Conservation (phyloP, 2,113 vertebrate species). For the Trinectes maculatus region DNA sequence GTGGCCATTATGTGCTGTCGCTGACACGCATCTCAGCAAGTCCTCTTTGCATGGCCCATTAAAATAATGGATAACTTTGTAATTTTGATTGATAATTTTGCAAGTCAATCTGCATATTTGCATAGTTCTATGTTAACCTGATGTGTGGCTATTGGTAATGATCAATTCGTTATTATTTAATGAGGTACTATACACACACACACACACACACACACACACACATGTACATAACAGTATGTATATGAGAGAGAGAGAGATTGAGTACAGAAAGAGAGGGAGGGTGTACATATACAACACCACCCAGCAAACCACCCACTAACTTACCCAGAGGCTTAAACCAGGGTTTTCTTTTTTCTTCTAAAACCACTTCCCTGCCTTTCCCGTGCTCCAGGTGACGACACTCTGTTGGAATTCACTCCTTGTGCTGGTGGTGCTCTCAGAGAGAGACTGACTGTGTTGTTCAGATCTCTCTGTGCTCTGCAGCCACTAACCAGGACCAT, state of each 20-base stretch:
- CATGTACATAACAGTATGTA: not conserved
- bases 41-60: too few relatives aligned
- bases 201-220: not conserved
- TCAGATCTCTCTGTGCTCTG: slow-evolving; percentile 69
- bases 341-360: slow-evolving; percentile 69
- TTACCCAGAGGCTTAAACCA: slow-evolving; percentile 58
- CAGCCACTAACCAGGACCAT: slow-evolving; percentile 74
- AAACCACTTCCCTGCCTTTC: slow-evolving; percentile 83
- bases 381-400: slow-evolving; percentile 79
- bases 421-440: slow-evolving; percentile 74
- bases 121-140: too few relatives aligned
- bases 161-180: too few relatives aligned
- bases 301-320: slow-evolving; percentile 63
- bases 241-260: slow-evolving; percentile 2
- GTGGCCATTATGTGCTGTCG: not conserved
- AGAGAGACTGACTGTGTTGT: slow-evolving; percentile 58
- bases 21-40: not conserved
- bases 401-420: slow-evolving; percentile 84
- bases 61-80: too few relatives aligned
- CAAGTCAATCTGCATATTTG: too few relatives aligned
- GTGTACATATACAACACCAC: slow-evolving; percentile 41
- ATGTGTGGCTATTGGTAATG: too few relatives aligned
- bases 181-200: too few relatives aligned
- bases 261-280: not conserved
- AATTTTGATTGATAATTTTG: too few relatives aligned